These are phyloP conservation scores for Siphlonurus alternatus DNA, from an alignment of 2,888 invertebrate species.

Conservation along the genomic window DNA sequence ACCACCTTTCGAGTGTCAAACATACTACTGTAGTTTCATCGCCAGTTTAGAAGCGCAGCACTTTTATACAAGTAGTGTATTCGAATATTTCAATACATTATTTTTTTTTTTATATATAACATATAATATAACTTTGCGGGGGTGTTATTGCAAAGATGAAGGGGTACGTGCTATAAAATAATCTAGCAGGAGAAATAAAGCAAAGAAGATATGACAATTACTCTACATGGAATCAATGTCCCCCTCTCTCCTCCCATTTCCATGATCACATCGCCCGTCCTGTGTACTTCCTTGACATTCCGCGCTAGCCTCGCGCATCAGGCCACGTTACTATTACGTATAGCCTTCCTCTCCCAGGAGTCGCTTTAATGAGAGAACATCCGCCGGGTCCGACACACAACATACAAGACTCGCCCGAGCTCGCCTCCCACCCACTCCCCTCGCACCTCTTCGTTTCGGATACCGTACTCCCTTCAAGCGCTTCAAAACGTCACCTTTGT, in stretches of 20 bases:
- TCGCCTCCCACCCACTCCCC: background rate
- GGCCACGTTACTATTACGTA: too few species aligned
- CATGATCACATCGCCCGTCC: too few species aligned
- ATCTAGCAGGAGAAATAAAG: background rate
- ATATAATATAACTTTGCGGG: too few species aligned
- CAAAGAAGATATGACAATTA: background rate
- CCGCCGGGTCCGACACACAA: background rate
- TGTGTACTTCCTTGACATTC: too few species aligned
- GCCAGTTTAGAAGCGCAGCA: too few species aligned
- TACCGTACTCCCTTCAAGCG: background rate
- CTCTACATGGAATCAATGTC: background rate
- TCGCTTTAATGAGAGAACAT: background rate
- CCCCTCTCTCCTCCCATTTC: background rate
- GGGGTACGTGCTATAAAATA: too few species aligned
- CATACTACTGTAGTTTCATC: too few species aligned
- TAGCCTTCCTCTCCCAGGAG: background rate
- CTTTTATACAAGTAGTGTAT: too few species aligned
- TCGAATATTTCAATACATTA: too few species aligned
- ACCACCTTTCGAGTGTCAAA: too few species aligned
- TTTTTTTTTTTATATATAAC: too few species aligned
- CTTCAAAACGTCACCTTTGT: background rate
- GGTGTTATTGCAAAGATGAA: too few species aligned
- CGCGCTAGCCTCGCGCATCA: background rate
- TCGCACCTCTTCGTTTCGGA: background rate
- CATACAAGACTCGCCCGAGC: background rate